These are phyloP conservation scores for Mya arenaria DNA, from an alignment of 1,140 invertebrate species.

Conservation along the genomic window DNA sequence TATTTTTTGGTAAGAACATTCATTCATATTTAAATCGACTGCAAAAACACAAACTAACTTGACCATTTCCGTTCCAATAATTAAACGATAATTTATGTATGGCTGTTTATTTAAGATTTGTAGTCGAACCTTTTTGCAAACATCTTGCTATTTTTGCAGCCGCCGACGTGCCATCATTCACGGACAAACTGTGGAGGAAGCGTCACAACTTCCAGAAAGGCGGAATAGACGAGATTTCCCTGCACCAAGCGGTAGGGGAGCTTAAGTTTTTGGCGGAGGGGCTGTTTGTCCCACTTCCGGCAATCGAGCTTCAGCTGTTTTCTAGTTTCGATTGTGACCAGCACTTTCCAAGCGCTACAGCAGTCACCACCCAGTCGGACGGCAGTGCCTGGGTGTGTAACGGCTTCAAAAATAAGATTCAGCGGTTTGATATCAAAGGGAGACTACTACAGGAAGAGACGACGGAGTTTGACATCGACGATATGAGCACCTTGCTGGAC, in stretches of 20 bases:
- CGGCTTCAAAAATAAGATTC: slow-evolving; percentile 46
- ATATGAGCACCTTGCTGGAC: slow-evolving; percentile 38
- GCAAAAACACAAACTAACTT: too few species aligned
- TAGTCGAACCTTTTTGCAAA: too few species aligned
- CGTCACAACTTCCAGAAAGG: slow-evolving; percentile 18
- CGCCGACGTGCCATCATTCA: slow-evolving; percentile 43
- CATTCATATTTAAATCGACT: too few species aligned
- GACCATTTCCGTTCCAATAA: too few species aligned
- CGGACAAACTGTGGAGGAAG: slow-evolving; percentile 43
- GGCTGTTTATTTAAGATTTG: background rate
- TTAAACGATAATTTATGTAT: too few species aligned
- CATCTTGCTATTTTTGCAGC: slow-evolving; percentile 9
- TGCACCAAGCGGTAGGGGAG: slow-evolving; percentile 25
- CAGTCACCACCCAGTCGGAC: slow-evolving; percentile 36
- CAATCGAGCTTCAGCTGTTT: slow-evolving; percentile 46
- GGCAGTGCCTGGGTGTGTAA: slow-evolving; percentile 46
- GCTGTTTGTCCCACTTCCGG: slow-evolving; percentile 44
- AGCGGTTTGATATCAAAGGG: slow-evolving; percentile 37
- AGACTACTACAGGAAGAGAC: slow-evolving; percentile 27
- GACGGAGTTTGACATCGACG: slow-evolving; percentile 50
- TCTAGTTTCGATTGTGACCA: slow-evolving; percentile 44
- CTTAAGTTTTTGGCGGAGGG: slow-evolving; percentile 46
- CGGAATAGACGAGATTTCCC: slow-evolving; percentile 22
- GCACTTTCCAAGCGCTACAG: slow-evolving; percentile 16
- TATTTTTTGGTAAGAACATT: too few species aligned